These are phyloP conservation scores for Hymenochirus boettgeri DNA, from an alignment of 2,113 vertebrate species.

Conservation along the genomic window DNA sequence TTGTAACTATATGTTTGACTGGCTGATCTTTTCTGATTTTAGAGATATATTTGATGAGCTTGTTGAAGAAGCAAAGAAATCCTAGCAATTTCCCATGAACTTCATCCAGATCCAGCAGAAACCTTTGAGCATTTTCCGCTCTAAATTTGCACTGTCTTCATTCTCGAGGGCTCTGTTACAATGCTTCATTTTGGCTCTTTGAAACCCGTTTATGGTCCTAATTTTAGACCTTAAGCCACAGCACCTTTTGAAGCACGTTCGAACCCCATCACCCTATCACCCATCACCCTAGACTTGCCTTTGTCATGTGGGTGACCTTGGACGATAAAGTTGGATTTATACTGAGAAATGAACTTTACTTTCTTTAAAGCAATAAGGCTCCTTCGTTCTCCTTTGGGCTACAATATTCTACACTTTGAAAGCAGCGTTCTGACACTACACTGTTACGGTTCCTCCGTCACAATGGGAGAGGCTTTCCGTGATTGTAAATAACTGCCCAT, in stretches of 20 bases:
- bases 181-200: too few species aligned
- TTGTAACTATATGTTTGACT: too few species aligned
- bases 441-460: not conserved
- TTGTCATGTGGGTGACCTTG: too few species aligned
- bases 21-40: slow-evolving; percentile 7
- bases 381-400: not conserved
- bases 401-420: not conserved
- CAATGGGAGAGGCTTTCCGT: not conserved
- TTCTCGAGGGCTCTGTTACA: too few species aligned
- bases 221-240: too few species aligned
- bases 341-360: not conserved
- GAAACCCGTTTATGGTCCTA: too few species aligned
- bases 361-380: slow-evolving; percentile 1
- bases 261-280: too few species aligned
- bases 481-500: not conserved
- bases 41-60: slow-evolving; percentile 94
- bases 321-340: too few species aligned
- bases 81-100: slow-evolving; percentile 58
- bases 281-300: too few species aligned
- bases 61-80: slow-evolving; percentile 79
- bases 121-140: too few species aligned
- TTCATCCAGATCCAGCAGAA: slow-evolving; percentile 56
- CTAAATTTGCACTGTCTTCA: slow-evolving; percentile 25
- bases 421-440: slow-evolving; percentile 6
- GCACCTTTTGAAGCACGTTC: too few species aligned